phyloP scores from a whole-genome alignment of 2,113 vertebrate species.

The Brachyhypopomus gauderio region DNA sequence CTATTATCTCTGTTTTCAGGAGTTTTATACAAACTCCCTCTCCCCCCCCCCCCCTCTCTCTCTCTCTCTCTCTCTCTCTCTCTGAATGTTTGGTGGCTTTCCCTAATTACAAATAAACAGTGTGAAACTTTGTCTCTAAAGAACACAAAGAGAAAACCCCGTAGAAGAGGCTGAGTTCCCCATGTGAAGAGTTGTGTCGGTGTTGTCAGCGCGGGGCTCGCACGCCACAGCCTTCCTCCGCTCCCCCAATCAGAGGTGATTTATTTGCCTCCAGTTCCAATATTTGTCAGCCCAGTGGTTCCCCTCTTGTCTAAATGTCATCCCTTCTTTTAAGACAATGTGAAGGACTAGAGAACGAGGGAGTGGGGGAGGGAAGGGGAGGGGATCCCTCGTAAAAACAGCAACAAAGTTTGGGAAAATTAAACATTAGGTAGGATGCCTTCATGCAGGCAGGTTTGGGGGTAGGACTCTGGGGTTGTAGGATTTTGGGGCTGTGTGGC shows the following conservation, averaged over 20 bases:
- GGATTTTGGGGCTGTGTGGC: no score
- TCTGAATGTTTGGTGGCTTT: not conserved
- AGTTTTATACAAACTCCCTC: no score
- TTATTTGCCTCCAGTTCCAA: conserved; percentile 80
- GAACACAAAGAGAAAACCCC: not conserved
- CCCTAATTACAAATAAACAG: not conserved
- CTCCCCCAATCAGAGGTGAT: conserved; percentile 66
- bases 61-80: not conserved
- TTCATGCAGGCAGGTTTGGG: conserved; percentile 57
- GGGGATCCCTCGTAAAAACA: conserved; percentile 75
- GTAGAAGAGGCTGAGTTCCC: not conserved
- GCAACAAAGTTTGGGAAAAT: conserved; percentile 84
- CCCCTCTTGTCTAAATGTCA: conserved; percentile 84
- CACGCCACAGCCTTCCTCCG: conserved; percentile 27
- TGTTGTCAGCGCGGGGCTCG: conserved; percentile 45
- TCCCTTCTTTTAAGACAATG: conserved; percentile 81
- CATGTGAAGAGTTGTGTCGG: conserved; percentile 28
- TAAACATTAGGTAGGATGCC: conserved; percentile 78
- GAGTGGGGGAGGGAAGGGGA: conserved; percentile 49
- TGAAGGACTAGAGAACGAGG: conserved; percentile 67
- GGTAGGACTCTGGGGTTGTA: conserved; percentile 32
- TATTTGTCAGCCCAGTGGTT: conserved; percentile 81
- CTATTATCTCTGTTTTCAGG: no score
- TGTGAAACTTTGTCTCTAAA: not conserved
- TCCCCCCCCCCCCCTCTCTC: not conserved